Conservation (phyloP, 2,888 invertebrate genomes). For the Notodonta ziczac region DNA sequence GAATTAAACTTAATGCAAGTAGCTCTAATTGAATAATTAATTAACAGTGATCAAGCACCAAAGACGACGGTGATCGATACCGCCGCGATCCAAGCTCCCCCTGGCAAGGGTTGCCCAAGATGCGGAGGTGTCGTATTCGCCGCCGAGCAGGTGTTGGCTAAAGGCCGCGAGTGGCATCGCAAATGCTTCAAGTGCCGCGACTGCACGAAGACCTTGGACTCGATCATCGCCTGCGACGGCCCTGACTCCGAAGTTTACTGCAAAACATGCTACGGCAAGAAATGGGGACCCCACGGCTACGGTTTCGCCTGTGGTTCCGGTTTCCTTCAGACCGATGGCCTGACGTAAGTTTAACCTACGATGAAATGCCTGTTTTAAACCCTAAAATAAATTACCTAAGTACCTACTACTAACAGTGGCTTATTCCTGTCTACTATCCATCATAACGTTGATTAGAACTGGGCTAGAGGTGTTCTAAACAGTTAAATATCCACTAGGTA, state of each 20-base stretch:
- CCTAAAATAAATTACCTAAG: neutral
- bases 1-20: neutral
- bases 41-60: constrained; percentile 89
- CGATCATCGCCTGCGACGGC: constrained; percentile 97
- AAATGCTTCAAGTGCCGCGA: constrained; percentile 97
- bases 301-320: constrained; percentile 98
- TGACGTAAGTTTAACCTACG: constrained; percentile 86
- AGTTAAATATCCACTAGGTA: no score
- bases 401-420: neutral
- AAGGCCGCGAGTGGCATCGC: constrained; percentile 96
- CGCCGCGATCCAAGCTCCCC: constrained; percentile 90
- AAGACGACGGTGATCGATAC: constrained; percentile 92
- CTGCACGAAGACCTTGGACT: constrained; percentile 97
- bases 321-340: constrained; percentile 95
- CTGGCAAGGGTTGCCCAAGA: constrained; percentile 95
- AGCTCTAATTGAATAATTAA: neutral
- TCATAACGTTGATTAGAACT: no score
- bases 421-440: no score
- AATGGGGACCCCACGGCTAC: constrained; percentile 98
- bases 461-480: no score
- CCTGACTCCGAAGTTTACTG: constrained; percentile 97
- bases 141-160: constrained; percentile 96
- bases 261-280: constrained; percentile 98
- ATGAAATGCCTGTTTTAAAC: neutral
- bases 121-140: constrained; percentile 96